Conservation (phyloP, 2,113 vertebrate genomes). For the Falco punctatus region DNA sequence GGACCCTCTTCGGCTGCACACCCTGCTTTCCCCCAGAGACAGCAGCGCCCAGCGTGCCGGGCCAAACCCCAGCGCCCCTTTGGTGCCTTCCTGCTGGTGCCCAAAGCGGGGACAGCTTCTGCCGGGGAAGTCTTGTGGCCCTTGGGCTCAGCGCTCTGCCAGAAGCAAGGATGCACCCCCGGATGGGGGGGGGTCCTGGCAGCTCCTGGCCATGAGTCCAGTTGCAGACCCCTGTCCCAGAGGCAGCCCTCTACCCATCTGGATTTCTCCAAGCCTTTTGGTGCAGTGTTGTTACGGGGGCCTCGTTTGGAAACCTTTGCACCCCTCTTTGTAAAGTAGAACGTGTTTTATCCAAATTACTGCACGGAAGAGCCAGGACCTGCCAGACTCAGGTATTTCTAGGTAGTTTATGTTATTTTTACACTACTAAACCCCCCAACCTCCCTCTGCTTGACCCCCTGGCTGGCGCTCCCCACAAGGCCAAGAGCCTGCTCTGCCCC, state of each 20-base stretch:
- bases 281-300: too few relatives aligned
- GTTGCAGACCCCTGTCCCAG: background rate
- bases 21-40: too few relatives aligned
- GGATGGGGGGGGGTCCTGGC: fast-evolving
- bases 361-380: background rate
- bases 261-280: background rate
- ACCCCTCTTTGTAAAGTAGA: background rate
- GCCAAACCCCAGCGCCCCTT: too few relatives aligned
- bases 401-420: background rate
- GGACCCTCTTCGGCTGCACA: too few relatives aligned
- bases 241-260: background rate
- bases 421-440: background rate
- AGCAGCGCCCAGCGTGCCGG: too few relatives aligned
- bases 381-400: background rate
- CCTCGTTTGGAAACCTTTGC: background rate
- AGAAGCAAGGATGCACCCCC: background rate
- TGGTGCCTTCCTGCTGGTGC: background rate
- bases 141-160: background rate
- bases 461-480: background rate
- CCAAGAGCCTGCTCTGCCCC: background rate
- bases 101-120: background rate
- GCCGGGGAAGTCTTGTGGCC: background rate
- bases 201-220: fast-evolving
- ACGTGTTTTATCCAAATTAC: background rate
- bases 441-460: background rate